Conservation (phyloP, 2,888 invertebrate species). For the Ellobium chinense region DNA sequence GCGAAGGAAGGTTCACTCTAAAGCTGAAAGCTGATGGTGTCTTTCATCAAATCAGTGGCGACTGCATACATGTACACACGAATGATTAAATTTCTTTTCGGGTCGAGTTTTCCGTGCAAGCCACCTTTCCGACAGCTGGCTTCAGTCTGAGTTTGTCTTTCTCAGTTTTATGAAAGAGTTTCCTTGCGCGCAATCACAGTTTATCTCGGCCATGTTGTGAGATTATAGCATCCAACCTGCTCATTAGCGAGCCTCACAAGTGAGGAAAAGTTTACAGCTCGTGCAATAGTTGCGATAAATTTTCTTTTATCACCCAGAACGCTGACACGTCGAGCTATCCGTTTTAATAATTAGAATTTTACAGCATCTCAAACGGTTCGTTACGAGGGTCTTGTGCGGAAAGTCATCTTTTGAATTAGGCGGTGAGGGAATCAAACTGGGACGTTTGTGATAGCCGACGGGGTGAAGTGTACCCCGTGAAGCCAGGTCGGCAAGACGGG, state of each 20-base stretch:
- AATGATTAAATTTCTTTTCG: no score
- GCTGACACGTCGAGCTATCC: constrained; percentile 5
- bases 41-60: no score
- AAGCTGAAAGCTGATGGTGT: no score
- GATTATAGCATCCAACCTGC: not conserved
- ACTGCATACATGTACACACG: no score
- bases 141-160: not conserved
- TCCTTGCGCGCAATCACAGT: not conserved
- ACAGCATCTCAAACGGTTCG: not conserved
- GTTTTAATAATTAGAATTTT: not conserved
- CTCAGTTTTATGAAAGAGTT: not conserved
- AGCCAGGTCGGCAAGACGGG: not conserved
- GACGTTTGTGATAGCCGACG: not conserved
- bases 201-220: not conserved
- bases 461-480: not conserved
- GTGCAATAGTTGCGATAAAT: constrained; percentile 1
- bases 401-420: not conserved
- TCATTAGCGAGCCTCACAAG: not conserved
- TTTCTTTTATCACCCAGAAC: not conserved
- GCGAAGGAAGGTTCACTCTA: no score
- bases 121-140: no score
- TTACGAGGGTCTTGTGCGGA: not conserved
- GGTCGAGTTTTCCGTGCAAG: no score
- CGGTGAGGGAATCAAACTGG: not conserved
- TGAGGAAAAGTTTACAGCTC: not conserved